phyloP scores from a whole-genome alignment of 92 coral and sea anemone genomes.

The Nematostella vectensis region DNA sequence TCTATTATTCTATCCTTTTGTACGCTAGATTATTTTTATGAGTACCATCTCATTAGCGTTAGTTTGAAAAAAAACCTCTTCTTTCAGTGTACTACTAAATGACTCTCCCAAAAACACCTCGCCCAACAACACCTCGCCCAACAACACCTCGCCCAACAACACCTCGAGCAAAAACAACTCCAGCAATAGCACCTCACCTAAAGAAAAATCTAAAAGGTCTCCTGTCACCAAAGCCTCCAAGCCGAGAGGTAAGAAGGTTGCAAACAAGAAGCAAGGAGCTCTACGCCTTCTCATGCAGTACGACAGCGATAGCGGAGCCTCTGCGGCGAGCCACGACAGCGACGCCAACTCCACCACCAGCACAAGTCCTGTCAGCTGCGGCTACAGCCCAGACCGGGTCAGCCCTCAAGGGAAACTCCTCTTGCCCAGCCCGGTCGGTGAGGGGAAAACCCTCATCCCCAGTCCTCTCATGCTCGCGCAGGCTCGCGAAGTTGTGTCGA shows the following conservation, averaged over 20 bases:
- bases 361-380: conserved; percentile 50
- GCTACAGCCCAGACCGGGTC: conserved; percentile 2
- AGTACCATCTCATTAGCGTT: too few species aligned
- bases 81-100: too few species aligned
- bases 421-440: conserved; percentile 15
- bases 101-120: too few species aligned
- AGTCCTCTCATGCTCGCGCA: conserved; percentile 7
- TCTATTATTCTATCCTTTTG: too few species aligned
- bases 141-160: too few species aligned
- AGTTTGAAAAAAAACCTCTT: too few species aligned
- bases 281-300: conserved; percentile 72
- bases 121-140: too few species aligned
- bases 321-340: conserved; percentile 71
- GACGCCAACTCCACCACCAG: conserved; percentile 64
- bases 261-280: conserved; percentile 54
- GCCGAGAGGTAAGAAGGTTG: conserved; percentile 19
- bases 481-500: conserved; percentile 6
- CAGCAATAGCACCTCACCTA: too few species aligned
- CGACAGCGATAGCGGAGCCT: conserved; percentile 86
- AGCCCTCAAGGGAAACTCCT: conserved; percentile 13
- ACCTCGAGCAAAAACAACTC: too few species aligned
- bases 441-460: conserved; percentile 15
- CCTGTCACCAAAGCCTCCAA: neutral
- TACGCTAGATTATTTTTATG: too few species aligned
- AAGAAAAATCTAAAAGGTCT: neutral